A percentile compares a stretch with the other conserved stretches of the same genome.
Evolutionary conservation across 1,140 invertebrate species (phyloP).

Genomic region (Camponotus floridanus): DNA sequence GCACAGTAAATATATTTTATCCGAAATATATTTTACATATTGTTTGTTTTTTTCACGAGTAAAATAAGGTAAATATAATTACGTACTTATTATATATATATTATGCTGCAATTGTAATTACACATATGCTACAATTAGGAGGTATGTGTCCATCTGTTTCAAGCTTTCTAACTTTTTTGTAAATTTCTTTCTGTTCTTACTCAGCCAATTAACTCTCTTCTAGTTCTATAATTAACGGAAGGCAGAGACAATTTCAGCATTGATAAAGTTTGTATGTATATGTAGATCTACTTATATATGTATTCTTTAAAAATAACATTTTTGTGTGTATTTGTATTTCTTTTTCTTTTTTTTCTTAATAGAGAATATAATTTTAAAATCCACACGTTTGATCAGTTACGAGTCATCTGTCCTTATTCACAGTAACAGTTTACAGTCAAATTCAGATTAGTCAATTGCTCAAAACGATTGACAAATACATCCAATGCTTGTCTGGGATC

Average conservation of each 20-base stretch:
- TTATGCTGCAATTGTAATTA: slow-evolving; percentile 73
- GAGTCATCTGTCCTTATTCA: slow-evolving; percentile 72
- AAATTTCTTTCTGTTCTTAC: slow-evolving; percentile 76
- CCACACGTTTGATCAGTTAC: slow-evolving; percentile 54
- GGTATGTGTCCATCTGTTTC: slow-evolving; percentile 75
- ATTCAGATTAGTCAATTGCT: slow-evolving; percentile 77
- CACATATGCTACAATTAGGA: slow-evolving; percentile 79
- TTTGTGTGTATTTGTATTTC: slow-evolving; percentile 43
- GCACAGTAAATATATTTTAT: slow-evolving; percentile 1
- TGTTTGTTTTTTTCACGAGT: slow-evolving; percentile 65
- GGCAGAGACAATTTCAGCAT: slow-evolving; percentile 73
- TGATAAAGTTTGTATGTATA: slow-evolving; percentile 75
- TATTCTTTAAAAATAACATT: slow-evolving; percentile 35
- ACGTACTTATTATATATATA: slow-evolving; percentile 70
- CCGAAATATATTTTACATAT: slow-evolving; percentile 74
- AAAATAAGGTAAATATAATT: slow-evolving; percentile 77
- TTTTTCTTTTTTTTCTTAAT: slow-evolving; percentile 50
- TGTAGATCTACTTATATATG: slow-evolving; percentile 56
- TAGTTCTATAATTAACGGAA: slow-evolving; percentile 74
- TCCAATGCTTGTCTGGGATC: slow-evolving; percentile 73
- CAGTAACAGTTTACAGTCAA: slow-evolving; percentile 75
- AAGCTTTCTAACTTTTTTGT: slow-evolving; percentile 76
- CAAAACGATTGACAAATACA: slow-evolving; percentile 69
- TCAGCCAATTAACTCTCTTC: slow-evolving; percentile 76
- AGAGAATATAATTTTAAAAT: slow-evolving; percentile 61